These are phyloP conservation scores for Daubentonia madagascariensis DNA, from an alignment of 2,113 vertebrate genomes.

Conservation along the genomic window DNA sequence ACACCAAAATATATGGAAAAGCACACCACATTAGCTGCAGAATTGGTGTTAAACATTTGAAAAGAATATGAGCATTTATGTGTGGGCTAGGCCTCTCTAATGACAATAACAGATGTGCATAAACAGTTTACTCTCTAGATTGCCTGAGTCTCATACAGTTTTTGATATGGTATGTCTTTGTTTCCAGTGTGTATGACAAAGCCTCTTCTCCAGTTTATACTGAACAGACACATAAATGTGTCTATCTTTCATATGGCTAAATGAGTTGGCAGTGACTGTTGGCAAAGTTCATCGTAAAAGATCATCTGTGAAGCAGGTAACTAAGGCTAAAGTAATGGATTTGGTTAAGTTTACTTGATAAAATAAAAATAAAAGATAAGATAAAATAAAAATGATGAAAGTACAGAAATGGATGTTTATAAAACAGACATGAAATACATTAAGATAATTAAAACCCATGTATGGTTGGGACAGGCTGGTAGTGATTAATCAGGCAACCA, in stretches of 20 bases:
- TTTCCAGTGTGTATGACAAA: not conserved
- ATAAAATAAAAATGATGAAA: constrained; percentile 3
- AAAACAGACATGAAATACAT: not conserved
- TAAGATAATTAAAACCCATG: not conserved
- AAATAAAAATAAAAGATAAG: not conserved
- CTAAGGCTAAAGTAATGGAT: not conserved
- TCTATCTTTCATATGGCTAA: not conserved
- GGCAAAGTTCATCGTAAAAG: not conserved
- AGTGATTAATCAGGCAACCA: not conserved
- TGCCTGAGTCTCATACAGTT: not conserved
- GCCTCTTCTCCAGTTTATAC: not conserved
- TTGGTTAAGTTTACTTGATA: not conserved
- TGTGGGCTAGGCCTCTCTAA: not conserved
- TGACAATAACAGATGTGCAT: not conserved
- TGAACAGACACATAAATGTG: not conserved
- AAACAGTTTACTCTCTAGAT: not conserved
- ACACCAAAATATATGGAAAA: not conserved
- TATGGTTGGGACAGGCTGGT: not conserved
- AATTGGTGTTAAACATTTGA: constrained; percentile 3
- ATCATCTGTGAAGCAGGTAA: not conserved
- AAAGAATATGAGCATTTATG: not conserved
- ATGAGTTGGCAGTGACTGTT: not conserved
- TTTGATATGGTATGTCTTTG: not conserved
- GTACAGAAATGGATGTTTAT: not conserved
- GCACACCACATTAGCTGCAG: not conserved